Conservation (phyloP, 2,797 vertebrate genomes). For the Triplophysa yarkandensis region DNA sequence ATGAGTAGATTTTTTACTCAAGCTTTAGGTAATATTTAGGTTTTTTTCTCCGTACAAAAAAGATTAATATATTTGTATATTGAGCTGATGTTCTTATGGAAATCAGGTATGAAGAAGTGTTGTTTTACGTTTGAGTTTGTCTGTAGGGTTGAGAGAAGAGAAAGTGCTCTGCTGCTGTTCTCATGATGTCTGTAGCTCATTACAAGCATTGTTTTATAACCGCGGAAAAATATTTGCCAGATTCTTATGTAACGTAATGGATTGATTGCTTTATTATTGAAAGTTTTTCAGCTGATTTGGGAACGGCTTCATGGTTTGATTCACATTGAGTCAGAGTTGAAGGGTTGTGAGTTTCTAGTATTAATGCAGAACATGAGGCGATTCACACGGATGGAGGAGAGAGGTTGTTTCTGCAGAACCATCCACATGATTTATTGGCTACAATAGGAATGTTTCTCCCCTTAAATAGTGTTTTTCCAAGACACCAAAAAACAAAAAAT, state of each 20-base stretch:
- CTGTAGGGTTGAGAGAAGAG: background rate
- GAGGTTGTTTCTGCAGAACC: background rate
- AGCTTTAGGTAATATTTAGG: background rate
- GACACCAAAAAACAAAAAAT: no score
- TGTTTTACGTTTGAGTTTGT: background rate
- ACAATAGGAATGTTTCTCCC: no score
- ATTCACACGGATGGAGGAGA: background rate
- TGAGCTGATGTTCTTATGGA: background rate
- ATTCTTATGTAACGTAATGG: background rate
- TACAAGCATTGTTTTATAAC: background rate
- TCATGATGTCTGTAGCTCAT: slow-evolving; percentile 1
- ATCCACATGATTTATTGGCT: no score
- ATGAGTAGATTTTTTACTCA: no score
- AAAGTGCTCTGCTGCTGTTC: background rate
- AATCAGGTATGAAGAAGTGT: background rate
- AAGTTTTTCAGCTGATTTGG: background rate
- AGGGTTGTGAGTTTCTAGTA: background rate
- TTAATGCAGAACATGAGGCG: background rate
- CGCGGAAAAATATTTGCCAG: slow-evolving; percentile 6
- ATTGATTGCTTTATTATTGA: background rate
- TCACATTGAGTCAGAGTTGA: background rate
- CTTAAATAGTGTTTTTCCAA: no score
- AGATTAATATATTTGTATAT: background rate
- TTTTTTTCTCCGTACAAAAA: background rate
- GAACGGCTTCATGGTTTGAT: background rate